Base-by-base conservation (phyloP, 2,797 vertebrate genomes). In the Pangasius macronema region DNA sequence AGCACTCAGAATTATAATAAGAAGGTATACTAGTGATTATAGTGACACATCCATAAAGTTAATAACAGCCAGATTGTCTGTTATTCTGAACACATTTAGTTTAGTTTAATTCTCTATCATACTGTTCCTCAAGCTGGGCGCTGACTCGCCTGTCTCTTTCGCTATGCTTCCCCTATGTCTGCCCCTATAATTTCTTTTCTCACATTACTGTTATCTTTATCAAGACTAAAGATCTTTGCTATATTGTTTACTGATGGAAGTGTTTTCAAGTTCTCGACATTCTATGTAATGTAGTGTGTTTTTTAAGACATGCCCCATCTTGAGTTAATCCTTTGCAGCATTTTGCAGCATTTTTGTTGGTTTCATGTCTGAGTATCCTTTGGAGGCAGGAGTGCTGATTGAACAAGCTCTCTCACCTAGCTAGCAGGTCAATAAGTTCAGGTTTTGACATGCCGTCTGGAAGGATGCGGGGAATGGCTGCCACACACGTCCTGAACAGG, bases 401-500 rank as follows among this genome's bases (percentile, higher is more conserved):
- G 42, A 13, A 36, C 8, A 70, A 72, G 4, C 10, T 83, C 16
- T 80, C 94, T 92, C 93, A 99, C 99, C 99, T 96, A 83, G 99
- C 96, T 55, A 99, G 96, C 88, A 99, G 95, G 93, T 99, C 99
- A 0, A 99, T 99, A 88, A 99, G 94, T 91, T 99, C 99, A 49
- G 97, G 97, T 93, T 99, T 99, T 89, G 98, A 99, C 98, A 99
- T 98, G 92, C 98, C 98, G 80, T 99, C 99, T 11, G 99, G 99
- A 90, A 99, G 97, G 82, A 99, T 95, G 10, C 99, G 97, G 90
- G 99, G 99, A 92, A 99, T 97, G 88, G 98, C 98, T 73, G 99
- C 98, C 87, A 99, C 98, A 79, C 99, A 99, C 0, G 99, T 99
- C 92, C 99, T 96, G 93, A 99, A 99, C 83, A 99, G 95, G 91